These are phyloP conservation scores for Sinohyriopsis cumingii DNA, from an alignment of 2,888 invertebrate genomes.

Conservation along the genomic window DNA sequence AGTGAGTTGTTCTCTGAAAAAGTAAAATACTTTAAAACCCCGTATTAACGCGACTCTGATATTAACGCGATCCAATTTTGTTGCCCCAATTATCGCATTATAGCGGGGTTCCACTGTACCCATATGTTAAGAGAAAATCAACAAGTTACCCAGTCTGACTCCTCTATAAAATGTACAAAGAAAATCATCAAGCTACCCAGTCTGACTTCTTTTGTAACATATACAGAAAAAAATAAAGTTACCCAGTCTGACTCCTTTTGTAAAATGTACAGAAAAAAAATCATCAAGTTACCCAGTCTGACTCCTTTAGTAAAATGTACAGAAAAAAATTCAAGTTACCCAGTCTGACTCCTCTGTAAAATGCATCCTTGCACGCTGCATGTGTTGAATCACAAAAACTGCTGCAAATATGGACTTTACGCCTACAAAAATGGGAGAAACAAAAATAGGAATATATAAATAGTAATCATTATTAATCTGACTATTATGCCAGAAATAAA, in stretches of 20 bases:
- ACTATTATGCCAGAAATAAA: too few relatives aligned
- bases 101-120: too few relatives aligned
- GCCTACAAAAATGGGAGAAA: conserved; percentile 30
- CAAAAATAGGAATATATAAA: neutral
- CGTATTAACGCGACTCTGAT: too few relatives aligned
- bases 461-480: neutral
- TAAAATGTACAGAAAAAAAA: neutral
- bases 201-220: neutral
- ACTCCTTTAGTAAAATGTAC: neutral
- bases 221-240: neutral
- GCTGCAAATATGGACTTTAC: conserved; percentile 65
- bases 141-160: neutral
- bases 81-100: too few relatives aligned
- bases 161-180: neutral
- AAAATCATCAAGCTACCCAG: neutral
- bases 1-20: too few relatives aligned
- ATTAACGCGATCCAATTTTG: too few relatives aligned
- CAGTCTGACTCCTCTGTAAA: conserved; percentile 60
- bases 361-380: conserved; percentile 64
- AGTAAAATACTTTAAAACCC: too few relatives aligned
- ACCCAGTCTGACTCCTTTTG: neutral
- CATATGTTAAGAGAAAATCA: neutral
- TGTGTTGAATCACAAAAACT: conserved; percentile 68
- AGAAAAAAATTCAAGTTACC: conserved; percentile 48
- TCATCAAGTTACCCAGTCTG: conserved; percentile 2